phyloP scores from a whole-genome alignment of 2,797 vertebrate genomes.

The Microctenopoma lineatum region DNA sequence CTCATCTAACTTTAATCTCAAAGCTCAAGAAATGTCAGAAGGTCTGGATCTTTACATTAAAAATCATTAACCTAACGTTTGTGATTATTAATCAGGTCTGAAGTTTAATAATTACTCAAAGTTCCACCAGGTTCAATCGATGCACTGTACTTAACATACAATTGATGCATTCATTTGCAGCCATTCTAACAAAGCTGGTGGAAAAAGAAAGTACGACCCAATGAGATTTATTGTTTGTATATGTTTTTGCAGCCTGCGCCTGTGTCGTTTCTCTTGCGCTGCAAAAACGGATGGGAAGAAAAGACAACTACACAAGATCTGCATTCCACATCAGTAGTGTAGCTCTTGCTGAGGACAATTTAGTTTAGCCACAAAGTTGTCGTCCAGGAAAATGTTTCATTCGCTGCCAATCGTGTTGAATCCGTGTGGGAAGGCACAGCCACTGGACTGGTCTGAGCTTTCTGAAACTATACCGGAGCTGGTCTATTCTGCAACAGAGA shows the following conservation, averaged over 20 bases:
- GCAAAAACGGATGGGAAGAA: not conserved
- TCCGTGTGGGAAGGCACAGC: not conserved
- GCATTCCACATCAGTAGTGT: conserved; percentile 12
- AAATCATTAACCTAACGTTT: no score
- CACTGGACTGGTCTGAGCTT: not conserved
- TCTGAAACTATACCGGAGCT: not conserved
- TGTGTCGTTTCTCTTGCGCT: not conserved
- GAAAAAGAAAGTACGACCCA: not conserved
- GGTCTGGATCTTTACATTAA: no score
- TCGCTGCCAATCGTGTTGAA: conserved; percentile 3
- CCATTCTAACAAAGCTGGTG: not conserved
- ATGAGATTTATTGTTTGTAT: not conserved
- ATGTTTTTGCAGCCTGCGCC: conserved; percentile 1
- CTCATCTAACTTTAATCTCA: no score
- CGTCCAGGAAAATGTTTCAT: conserved; percentile 24
- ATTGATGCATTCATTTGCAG: not conserved
- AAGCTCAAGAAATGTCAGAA: no score
- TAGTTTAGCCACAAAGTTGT: conserved; percentile 25
- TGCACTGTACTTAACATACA: not conserved
- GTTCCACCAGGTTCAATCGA: conserved; percentile 21
- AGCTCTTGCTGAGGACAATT: conserved; percentile 4
- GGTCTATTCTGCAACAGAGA: not conserved
- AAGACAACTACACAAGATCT: conserved; percentile 3
- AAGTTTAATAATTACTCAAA: conserved; percentile 4
- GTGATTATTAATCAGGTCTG: not conserved